These are phyloP conservation scores for Macquaria ambigua DNA, from an alignment of 2,113 vertebrate genomes.

Conservation along the genomic window DNA sequence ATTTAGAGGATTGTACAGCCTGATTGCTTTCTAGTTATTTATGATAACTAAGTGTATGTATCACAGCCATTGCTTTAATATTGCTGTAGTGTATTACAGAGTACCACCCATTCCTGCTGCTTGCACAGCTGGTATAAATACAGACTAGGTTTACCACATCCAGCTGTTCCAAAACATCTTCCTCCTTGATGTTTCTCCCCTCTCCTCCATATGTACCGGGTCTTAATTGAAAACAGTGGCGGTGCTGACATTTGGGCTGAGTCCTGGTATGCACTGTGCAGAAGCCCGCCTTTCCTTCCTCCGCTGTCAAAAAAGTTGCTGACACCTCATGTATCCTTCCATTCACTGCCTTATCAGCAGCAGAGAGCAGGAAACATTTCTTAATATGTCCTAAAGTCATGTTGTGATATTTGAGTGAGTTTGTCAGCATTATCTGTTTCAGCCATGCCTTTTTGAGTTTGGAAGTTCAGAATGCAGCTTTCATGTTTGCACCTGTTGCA, in stretches of 20 bases:
- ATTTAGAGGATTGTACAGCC: neutral
- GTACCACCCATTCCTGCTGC: constrained; percentile 38
- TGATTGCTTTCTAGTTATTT: neutral
- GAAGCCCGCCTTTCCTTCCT: constrained; percentile 59
- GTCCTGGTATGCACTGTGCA: constrained; percentile 40
- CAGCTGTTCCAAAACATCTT: constrained; percentile 73
- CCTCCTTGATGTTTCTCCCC: constrained; percentile 48
- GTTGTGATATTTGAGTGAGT: neutral
- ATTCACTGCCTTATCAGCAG: constrained; percentile 30
- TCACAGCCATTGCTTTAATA: neutral
- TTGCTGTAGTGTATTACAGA: constrained; percentile 5
- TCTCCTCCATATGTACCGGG: constrained; percentile 45
- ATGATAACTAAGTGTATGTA: neutral
- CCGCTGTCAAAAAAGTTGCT: constrained; percentile 46
- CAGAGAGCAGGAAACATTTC: constrained; percentile 20
- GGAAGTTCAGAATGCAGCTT: neutral
- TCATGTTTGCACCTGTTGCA: neutral
- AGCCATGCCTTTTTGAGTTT: neutral
- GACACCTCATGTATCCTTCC: constrained; percentile 18
- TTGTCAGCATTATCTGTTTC: neutral
- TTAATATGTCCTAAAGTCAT: neutral
- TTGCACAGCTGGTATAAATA: constrained; percentile 49
- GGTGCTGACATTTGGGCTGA: constrained; percentile 59
- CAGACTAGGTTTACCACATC: constrained; percentile 46
- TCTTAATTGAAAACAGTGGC: constrained; percentile 72